A percentile compares a stretch with the other conserved stretches of the same genome.
Evolutionary conservation across 2,113 vertebrate species (phyloP).

Genomic region (Pangasianodon hypophthalmus): DNA sequence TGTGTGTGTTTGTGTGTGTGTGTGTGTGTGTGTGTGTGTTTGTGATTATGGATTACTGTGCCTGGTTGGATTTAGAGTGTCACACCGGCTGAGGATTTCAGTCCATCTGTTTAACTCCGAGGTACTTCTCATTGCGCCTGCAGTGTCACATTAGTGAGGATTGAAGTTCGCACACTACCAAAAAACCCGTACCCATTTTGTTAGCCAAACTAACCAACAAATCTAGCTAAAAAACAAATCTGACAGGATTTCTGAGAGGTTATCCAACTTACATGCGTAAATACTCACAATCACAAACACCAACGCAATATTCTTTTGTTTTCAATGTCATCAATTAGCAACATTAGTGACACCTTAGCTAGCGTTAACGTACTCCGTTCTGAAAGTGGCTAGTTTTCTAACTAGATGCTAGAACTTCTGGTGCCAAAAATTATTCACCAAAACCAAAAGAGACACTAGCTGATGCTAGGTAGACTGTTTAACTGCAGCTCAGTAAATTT

Average conservation of each 20-base stretch:
- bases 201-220: background rate
- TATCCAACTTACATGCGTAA: background rate
- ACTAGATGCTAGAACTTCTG: background rate
- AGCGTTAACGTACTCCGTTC: background rate
- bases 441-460: background rate
- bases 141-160: conserved; percentile 12
- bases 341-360: background rate
- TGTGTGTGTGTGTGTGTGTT: conserved; percentile 26
- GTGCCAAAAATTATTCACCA: background rate
- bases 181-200: background rate
- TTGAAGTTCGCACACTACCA: background rate
- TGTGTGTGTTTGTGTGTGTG: conserved; percentile 6
- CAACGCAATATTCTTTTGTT: background rate
- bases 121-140: conserved; percentile 27
- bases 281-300: background rate
- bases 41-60: conserved; percentile 22
- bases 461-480: background rate
- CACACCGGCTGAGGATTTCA: conserved; percentile 45
- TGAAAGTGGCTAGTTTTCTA: background rate
- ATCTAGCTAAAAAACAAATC: background rate
- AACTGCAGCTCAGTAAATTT: no score
- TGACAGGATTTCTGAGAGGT: background rate
- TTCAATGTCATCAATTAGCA: background rate
- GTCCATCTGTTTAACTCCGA: conserved; percentile 41
- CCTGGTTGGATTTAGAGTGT: conserved; percentile 41